A percentile compares a stretch with the other conserved stretches of the same genome.
Conservation (phyloP, 2,113 vertebrate species). For the Mionectes macconnelli region DNA sequence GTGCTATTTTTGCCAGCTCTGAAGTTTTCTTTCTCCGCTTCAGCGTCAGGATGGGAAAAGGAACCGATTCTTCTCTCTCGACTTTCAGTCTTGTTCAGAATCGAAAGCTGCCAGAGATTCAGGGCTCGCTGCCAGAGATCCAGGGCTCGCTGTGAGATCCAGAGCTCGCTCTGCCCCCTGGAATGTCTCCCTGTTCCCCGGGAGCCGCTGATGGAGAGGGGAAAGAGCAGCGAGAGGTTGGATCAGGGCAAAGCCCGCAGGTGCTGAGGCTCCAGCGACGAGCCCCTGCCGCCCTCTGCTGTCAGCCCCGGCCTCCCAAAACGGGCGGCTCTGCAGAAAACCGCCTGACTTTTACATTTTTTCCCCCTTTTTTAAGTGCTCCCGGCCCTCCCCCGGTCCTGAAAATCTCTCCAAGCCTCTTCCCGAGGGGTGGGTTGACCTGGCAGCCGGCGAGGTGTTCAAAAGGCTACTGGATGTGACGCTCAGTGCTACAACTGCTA, state of each 20-base stretch:
- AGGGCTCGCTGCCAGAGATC: not conserved
- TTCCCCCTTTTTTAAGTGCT: fast-evolving
- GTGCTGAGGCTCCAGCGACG: fast-evolving
- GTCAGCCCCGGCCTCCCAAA: not conserved
- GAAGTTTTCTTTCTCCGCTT: not conserved
- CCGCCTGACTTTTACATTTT: not conserved
- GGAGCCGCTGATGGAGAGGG: not conserved
- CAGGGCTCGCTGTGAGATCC: not conserved
- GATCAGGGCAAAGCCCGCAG: not conserved
- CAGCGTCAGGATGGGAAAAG: not conserved
- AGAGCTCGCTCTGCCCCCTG: not conserved
- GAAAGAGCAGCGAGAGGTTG: not conserved
- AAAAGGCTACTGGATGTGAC: not conserved
- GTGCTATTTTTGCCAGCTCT: not conserved
- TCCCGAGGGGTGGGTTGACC: fast-evolving
- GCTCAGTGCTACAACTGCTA: not conserved
- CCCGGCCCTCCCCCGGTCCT: fast-evolving
- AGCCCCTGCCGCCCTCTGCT: conserved; percentile 38
- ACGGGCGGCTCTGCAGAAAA: not conserved
- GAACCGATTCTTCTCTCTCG: conserved; percentile 1
- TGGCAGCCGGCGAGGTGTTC: not conserved
- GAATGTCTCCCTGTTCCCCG: not conserved
- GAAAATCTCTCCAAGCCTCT: not conserved
- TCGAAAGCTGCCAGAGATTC: not conserved
- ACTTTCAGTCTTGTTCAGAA: conserved; percentile 19